Evolutionary conservation across 2,113 vertebrate genomes (phyloP).

Genomic region (Ceyx cyanopectus): DNA sequence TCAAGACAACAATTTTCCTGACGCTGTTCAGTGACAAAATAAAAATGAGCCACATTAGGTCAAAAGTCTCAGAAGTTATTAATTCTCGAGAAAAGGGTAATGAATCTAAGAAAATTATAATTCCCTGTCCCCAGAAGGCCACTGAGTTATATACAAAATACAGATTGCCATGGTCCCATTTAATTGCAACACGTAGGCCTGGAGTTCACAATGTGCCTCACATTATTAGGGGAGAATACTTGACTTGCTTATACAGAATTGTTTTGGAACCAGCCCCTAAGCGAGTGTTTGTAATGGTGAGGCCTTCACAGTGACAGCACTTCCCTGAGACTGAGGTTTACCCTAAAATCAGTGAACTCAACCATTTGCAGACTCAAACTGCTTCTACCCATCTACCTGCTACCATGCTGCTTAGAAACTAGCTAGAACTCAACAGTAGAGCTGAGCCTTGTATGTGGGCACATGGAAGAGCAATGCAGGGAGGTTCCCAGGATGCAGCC

Average conservation of each 20-base stretch:
- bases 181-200: neutral
- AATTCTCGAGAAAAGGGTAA: constrained; percentile 17
- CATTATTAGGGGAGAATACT: neutral
- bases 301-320: neutral
- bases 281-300: neutral
- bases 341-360: neutral
- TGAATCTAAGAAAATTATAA: neutral
- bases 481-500: neutral
- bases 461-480: neutral
- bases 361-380: neutral
- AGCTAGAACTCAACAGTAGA: neutral
- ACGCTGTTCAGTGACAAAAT: neutral
- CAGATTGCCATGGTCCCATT: neutral
- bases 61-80: neutral
- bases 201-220: neutral
- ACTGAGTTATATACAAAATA: neutral
- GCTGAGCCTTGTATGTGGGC: neutral
- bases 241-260: neutral
- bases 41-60: neutral
- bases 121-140: neutral
- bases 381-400: neutral
- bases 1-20: neutral
- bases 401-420: neutral
- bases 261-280: neutral
- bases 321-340: neutral